A percentile compares a stretch with the other conserved stretches of the same genome.
phyloP scores from a whole-genome alignment of 2,888 invertebrate species.

The Drosophila cognata region DNA sequence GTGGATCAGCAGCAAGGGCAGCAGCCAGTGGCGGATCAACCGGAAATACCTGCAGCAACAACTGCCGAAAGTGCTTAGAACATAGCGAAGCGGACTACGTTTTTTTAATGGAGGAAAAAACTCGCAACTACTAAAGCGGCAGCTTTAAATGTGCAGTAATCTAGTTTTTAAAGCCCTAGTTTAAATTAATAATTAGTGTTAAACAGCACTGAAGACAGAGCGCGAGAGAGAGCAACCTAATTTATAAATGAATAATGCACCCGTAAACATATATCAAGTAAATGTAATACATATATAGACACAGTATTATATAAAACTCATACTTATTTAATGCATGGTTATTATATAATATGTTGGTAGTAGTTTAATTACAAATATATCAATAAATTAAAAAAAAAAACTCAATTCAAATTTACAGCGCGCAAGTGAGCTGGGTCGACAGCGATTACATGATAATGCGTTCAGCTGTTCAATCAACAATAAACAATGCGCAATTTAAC shows the following conservation, averaged over 20 bases:
- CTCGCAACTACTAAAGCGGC: constrained; percentile 80
- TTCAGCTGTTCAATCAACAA: not conserved
- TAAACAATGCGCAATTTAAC: not conserved
- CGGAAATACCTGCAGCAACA: constrained; percentile 13
- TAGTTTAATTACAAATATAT: constrained; percentile 53
- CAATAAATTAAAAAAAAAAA: constrained; percentile 16
- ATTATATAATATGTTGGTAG: constrained; percentile 68
- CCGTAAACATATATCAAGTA: constrained; percentile 49
- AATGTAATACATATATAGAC: constrained; percentile 62
- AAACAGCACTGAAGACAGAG: constrained; percentile 74
- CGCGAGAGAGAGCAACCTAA: constrained; percentile 52
- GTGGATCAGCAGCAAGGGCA: constrained; percentile 40
- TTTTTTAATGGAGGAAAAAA: constrained; percentile 24
- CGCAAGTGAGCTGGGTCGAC: not conserved
- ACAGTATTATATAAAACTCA: constrained; percentile 73
- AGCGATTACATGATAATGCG: not conserved
- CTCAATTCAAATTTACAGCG: not conserved
- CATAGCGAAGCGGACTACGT: not conserved
- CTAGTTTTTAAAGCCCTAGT: constrained; percentile 71
- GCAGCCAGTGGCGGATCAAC: not conserved
- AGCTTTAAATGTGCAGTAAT: constrained; percentile 80
- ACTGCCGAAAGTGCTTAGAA: constrained; percentile 38
- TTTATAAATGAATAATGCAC: constrained; percentile 47
- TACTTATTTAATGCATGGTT: constrained; percentile 68
- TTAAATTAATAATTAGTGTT: constrained; percentile 75